Percentiles rank a stretch among this genome's conserved stretches.
These are phyloP conservation scores for Smithornis capensis DNA, from an alignment of 2,113 vertebrate genomes.

Conservation along the genomic window DNA sequence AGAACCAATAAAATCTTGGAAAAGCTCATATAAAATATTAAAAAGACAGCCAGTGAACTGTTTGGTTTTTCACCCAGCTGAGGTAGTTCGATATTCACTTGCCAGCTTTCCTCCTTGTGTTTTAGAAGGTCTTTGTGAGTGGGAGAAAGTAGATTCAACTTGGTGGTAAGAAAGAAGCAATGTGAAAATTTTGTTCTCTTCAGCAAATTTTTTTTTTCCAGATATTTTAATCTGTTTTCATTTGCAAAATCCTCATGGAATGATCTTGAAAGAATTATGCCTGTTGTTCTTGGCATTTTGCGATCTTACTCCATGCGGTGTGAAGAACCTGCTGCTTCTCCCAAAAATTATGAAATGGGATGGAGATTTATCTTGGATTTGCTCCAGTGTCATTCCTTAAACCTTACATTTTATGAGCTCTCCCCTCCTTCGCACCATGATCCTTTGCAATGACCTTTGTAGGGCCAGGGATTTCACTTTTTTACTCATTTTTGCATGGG, in stretches of 20 bases:
- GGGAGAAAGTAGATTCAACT: not conserved
- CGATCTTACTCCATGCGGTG: conserved; percentile 57
- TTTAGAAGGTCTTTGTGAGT: conserved; percentile 4
- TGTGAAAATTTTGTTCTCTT: conserved; percentile 63
- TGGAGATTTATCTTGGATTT: conserved; percentile 73
- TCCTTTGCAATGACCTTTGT: not conserved
- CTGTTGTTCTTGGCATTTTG: conserved; percentile 76
- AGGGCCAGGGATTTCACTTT: not conserved
- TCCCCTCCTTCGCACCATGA: not conserved
- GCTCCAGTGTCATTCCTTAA: conserved; percentile 67
- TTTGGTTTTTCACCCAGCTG: not conserved
- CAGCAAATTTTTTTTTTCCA: conserved; percentile 30
- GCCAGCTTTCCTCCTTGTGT: not conserved
- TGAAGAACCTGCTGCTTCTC: conserved; percentile 72
- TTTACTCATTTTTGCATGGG: not conserved
- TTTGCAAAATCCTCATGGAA: conserved; percentile 67
- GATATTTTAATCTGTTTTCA: conserved; percentile 64
- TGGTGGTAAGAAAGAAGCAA: conserved; percentile 28
- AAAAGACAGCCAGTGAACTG: not conserved
- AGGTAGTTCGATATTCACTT: not conserved
- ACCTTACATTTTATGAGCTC: conserved; percentile 45
- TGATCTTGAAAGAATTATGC: conserved; percentile 67
- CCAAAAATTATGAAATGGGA: conserved; percentile 68
- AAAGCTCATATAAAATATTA: not conserved
- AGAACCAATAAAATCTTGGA: not conserved